Percentiles rank a stretch among this genome's conserved stretches.
phyloP scores from a whole-genome alignment of 2,113 vertebrate genomes.

The Tachysurus vachellii region DNA sequence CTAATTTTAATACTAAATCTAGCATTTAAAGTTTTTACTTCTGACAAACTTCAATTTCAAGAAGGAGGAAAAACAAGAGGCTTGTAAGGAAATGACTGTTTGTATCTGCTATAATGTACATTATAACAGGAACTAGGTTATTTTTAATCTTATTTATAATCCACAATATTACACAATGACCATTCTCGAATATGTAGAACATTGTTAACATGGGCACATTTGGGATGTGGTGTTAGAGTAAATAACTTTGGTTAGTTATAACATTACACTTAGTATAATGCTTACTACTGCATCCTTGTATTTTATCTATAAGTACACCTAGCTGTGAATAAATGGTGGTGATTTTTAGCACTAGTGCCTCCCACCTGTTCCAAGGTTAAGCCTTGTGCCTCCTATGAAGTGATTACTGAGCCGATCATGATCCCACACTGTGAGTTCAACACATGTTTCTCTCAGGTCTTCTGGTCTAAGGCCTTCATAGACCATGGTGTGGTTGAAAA shows the following conservation, averaged over 20 bases:
- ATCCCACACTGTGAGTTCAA: constrained; percentile 94
- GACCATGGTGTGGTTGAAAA: constrained; percentile 97
- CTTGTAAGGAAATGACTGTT: background rate
- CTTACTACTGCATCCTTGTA: background rate
- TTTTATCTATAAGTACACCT: background rate
- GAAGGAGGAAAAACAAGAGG: background rate
- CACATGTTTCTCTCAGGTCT: constrained; percentile 85
- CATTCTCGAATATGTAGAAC: no score
- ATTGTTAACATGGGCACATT: background rate
- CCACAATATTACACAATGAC: background rate
- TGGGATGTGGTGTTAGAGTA: background rate
- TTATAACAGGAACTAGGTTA: background rate
- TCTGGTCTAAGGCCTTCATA: constrained; percentile 85
- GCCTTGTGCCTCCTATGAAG: constrained; percentile 87
- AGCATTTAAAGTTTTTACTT: background rate
- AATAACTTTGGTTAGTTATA: background rate
- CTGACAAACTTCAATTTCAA: background rate
- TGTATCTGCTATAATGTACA: background rate
- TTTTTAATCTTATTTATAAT: background rate
- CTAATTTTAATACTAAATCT: background rate
- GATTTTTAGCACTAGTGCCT: background rate
- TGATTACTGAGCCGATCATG: constrained; percentile 84
- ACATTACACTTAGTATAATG: background rate
- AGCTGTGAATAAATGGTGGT: background rate
- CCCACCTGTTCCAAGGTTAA: constrained; percentile 89